Evolutionary conservation across 2,797 vertebrate species (phyloP), one percentile per base, ranked within the genome.

Genomic region (Platalea minor): DNA sequence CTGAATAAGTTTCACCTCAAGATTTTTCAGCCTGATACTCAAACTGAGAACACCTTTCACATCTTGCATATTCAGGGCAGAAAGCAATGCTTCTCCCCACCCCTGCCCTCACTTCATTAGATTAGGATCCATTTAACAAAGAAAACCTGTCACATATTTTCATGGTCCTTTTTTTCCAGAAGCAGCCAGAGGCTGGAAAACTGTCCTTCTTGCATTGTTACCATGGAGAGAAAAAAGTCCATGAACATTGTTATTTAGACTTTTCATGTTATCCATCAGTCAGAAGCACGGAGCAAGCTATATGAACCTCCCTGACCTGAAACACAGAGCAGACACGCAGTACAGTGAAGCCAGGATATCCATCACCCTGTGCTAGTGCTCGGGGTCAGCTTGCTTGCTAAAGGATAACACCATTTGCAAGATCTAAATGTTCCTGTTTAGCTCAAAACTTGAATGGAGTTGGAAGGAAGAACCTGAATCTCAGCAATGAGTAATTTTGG

Each of bases 221-320:
- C 89, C 85, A 92, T 86, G 87, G 92, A 95, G 73, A 93, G 69
- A 63, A 91, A 93, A 92, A 92, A 81, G 23, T 46, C 65, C 54
- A 63, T 76, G 78, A 88, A 76, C 46, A 31, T 68, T 74, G 53
- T 77, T 95, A 77, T 88, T 91, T 75, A 92, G 81, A 33, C 46
- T 92, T 94, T 89, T 91, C 69, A 56, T 78, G 78, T 78, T 76
- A 96, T 61, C 53, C 67, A 41, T 81, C 85, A 76, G 57, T 73
- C 75, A 84, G 93, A 86, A 92, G 76, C 79, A 73, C 5, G 1
- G 59, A 91, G 31, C 26, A 69, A 95, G 46, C 31, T 76, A 5
- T 59, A 41, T 3, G 5, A 91, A 82, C 39, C 12, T 83, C 43
- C 43, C 63, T 77, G 88, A 95, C 88, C 86, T 76, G 46, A 82